Evolutionary conservation across 2,888 invertebrate species (phyloP).

Genomic region (Eupithecia centaureata): DNA sequence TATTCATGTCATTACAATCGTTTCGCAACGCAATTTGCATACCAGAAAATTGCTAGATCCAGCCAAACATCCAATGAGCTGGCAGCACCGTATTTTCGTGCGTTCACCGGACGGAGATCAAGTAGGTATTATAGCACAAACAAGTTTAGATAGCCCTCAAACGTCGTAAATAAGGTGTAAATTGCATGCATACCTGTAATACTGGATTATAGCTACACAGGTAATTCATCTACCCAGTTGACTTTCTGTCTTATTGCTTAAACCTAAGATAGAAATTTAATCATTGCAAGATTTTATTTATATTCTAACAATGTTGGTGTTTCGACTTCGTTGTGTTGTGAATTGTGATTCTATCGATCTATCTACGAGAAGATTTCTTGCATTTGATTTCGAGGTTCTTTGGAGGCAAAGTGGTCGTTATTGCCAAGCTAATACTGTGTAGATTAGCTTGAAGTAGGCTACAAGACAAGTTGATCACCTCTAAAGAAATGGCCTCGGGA

Average conservation of each 20-base stretch:
- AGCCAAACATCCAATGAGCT: not conserved
- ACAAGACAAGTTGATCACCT: slow-evolving; percentile 61
- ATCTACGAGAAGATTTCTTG: slow-evolving; percentile 35
- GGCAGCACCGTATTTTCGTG: slow-evolving; percentile 47
- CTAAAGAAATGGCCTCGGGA: slow-evolving; percentile 71
- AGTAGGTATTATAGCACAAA: slow-evolving; percentile 61
- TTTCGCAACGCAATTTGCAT: no score
- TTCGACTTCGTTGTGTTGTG: not conserved
- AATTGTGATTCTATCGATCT: not conserved
- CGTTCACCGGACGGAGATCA: slow-evolving; percentile 63
- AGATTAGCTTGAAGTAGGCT: slow-evolving; percentile 40
- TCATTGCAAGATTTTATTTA: slow-evolving; percentile 11
- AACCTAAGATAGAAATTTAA: not conserved
- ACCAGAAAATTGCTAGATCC: not conserved
- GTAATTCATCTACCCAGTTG: not conserved
- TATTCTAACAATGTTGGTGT: slow-evolving; percentile 9
- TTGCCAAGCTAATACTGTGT: slow-evolving; percentile 37
- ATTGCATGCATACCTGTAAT: slow-evolving; percentile 53
- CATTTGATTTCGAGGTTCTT: slow-evolving; percentile 2
- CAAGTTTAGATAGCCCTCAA: slow-evolving; percentile 59
- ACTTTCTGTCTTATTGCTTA: slow-evolving; percentile 20
- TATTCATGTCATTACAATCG: no score
- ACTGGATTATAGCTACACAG: slow-evolving; percentile 53
- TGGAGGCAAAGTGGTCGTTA: slow-evolving; percentile 42
- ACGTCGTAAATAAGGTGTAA: slow-evolving; percentile 53